Conservation (phyloP, 2,797 vertebrate genomes). For the Siniperca undulata region DNA sequence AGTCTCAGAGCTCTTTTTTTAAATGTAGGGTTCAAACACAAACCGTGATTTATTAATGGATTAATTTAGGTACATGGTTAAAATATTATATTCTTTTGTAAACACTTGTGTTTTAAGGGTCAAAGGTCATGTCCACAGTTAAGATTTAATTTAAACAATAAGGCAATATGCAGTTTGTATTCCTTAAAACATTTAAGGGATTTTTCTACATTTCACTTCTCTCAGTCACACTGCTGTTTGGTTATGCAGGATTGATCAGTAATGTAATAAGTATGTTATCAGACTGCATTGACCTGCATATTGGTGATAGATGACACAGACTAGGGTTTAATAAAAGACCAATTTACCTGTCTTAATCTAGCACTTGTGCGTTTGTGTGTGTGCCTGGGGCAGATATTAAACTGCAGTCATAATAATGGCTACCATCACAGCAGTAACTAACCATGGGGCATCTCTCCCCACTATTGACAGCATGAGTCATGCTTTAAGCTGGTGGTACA, state of each 20-base stretch:
- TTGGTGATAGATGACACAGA: constrained; percentile 8
- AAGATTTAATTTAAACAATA: neutral
- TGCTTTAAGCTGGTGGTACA: constrained; percentile 49
- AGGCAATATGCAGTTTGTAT: neutral
- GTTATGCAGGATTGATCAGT: neutral
- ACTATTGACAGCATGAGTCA: constrained; percentile 69
- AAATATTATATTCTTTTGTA: neutral
- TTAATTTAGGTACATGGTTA: neutral
- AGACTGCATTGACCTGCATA: constrained; percentile 16
- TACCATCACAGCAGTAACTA: constrained; percentile 61
- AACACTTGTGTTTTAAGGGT: neutral
- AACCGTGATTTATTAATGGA: neutral
- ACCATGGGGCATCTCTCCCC: constrained; percentile 49
- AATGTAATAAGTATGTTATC: constrained; percentile 22
- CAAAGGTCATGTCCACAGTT: neutral
- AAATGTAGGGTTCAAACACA: neutral
- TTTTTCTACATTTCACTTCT: neutral
- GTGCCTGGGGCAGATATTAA: constrained; percentile 36
- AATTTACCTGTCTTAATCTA: constrained; percentile 18
- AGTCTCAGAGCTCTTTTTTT: no score
- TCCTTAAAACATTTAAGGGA: neutral
- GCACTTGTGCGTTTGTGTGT: constrained; percentile 15
- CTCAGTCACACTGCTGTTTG: neutral
- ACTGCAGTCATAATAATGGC: constrained; percentile 53
- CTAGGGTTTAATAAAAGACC: constrained; percentile 27